Percentiles rank a stretch among this genome's conserved stretches.
Evolutionary conservation across 2,797 vertebrate species (phyloP).

Genomic region (Miichthys miiuy): DNA sequence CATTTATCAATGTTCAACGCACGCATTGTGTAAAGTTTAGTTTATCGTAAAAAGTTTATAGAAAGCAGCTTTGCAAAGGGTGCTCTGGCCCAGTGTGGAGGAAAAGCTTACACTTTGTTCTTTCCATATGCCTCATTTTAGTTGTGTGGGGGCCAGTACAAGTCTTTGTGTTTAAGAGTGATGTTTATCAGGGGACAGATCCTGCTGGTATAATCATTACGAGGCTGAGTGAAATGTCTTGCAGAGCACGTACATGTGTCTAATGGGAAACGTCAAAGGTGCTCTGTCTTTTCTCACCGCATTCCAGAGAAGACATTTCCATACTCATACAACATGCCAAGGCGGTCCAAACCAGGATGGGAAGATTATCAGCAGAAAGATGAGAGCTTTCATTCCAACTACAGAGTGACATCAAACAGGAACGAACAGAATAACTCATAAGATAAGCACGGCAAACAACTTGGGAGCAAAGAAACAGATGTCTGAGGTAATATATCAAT

Average conservation of each 20-base stretch:
- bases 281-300: slow-evolving; percentile 77
- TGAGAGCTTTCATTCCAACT: slow-evolving; percentile 63
- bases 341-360: slow-evolving; percentile 55
- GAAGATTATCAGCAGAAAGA: slow-evolving; percentile 72
- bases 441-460: slow-evolving; percentile 56
- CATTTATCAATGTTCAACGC: slow-evolving; percentile 50
- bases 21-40: slow-evolving; percentile 52
- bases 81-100: slow-evolving; percentile 48
- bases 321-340: slow-evolving; percentile 56
- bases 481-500: slow-evolving; percentile 65
- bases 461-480: slow-evolving; percentile 59
- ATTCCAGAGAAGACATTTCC: slow-evolving; percentile 66
- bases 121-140: slow-evolving; percentile 70
- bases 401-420: slow-evolving; percentile 70
- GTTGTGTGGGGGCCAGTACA: slow-evolving; percentile 62
- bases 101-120: slow-evolving; percentile 76
- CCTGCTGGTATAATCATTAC: slow-evolving; percentile 80
- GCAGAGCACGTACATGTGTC: slow-evolving; percentile 76
- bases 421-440: slow-evolving; percentile 45
- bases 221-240: slow-evolving; percentile 71
- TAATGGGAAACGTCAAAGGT: slow-evolving; percentile 76
- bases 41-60: slow-evolving; percentile 62
- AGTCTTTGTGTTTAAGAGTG: slow-evolving; percentile 76
- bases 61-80: slow-evolving; percentile 49
- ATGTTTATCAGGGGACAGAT: slow-evolving; percentile 82